Base-by-base conservation (phyloP, 1,140 invertebrate species). In the Drosophila biarmipes region DNA sequence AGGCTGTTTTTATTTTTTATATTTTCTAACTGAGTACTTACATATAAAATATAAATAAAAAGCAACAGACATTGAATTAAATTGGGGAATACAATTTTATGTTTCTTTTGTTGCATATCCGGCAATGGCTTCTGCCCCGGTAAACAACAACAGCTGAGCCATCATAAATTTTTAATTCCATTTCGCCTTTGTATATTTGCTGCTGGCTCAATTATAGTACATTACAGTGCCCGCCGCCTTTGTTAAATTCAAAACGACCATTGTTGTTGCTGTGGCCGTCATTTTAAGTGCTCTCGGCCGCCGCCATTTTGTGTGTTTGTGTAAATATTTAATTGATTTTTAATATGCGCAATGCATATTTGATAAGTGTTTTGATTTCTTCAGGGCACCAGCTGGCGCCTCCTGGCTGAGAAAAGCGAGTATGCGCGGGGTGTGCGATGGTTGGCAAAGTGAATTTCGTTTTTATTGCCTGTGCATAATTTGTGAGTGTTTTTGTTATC, bases 241-340 rank as follows among this genome's bases (percentile, higher is more conserved):
- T 75, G 63, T 55, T 68, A 38, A 68, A 68, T 19, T 55, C 21
- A 37, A n/a, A 55, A 17, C 6, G 40, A 61, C 51, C 53, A 81
- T 86, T 74, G 58, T 81, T 66, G 45, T 51, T 61, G 48, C 35
- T 58, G 38, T 21, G 43, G 43, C 54, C 63, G 53, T 64, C 66
- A 42, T 63, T 59, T 56, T 67, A 75, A 75, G 56, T 63, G 66
- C 52, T 78, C 59, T 72, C 54, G 56, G 43, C 76, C 63, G 72
- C 72, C 63, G 77, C 62, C 55, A 71, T 71, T 84, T 71, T 84
- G 69, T 58, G 53, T 78, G 79, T 69, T 77, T 87, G 79, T 69
- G 58, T 87, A 89, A 87, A 87, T 89, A 89, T 89, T 87, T 73
- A 89, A 87, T 87, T 82, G 79, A 80, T 89, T 89, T 84, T 84